These are phyloP conservation scores for Penaeus vannamei DNA, from an alignment of 1,140 invertebrate genomes.

Conservation along the genomic window DNA sequence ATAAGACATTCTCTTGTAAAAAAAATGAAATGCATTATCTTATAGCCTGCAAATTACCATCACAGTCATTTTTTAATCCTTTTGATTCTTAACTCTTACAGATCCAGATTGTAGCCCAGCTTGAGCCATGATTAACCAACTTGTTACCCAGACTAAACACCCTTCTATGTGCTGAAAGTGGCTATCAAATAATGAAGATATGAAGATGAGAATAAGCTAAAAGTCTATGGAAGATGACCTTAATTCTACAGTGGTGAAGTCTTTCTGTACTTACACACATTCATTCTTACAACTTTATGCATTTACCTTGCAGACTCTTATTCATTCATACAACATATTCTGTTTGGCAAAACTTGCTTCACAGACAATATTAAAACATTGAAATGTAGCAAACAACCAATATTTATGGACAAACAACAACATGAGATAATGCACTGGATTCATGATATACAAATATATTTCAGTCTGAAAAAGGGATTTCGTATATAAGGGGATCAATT, in stretches of 20 bases:
- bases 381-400: conserved; percentile 63
- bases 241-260: conserved; percentile 61
- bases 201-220: conserved; percentile 64
- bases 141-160: conserved; percentile 46
- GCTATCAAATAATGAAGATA: conserved; percentile 62
- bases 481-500: conserved; percentile 41
- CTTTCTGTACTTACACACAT: conserved; percentile 64
- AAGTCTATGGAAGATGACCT: conserved; percentile 63
- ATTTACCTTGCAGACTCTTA: conserved; percentile 10
- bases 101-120: conserved; percentile 46
- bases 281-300: conserved; percentile 56
- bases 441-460: conserved; percentile 50
- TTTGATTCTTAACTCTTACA: conserved; percentile 52
- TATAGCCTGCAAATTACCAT: background rate
- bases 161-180: conserved; percentile 64
- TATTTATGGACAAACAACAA: conserved; percentile 65
- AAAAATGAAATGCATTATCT: too few species aligned
- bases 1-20: too few species aligned
- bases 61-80: conserved; percentile 1
- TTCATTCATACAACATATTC: too few species aligned
- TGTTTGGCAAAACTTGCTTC: conserved; percentile 54
- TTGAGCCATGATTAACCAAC: conserved; percentile 56
- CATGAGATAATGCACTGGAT: conserved; percentile 65
- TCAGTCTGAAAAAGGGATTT: conserved; percentile 51
- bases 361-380: conserved; percentile 60